Evolutionary conservation across 2,797 vertebrate genomes (phyloP), one percentile per base, ranked within the genome.

Genomic region (Enteromius argenteus): DNA sequence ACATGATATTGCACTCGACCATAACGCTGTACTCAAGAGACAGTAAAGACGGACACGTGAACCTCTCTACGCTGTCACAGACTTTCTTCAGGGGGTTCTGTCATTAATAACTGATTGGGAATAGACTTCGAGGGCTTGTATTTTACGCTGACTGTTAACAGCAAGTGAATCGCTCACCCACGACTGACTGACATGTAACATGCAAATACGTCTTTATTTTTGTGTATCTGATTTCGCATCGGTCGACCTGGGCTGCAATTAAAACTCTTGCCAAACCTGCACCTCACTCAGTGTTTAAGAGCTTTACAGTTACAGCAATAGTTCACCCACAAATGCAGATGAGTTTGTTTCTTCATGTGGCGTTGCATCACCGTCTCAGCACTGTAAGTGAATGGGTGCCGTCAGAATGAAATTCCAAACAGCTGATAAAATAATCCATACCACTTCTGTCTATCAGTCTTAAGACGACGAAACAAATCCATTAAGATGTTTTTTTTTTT

Each of bases 141-240:
- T 79, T 79, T 66, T 42, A 80, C 78, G 15, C 66, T 58, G 86
- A 83, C 86, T 86, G 81, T 87, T 80, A 87, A 84, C 79, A 62
- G 21, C 46, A 58, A 51, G 64, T 23, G 21, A 74, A 58, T 60
- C 44, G 42, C 80, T 67, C 75, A 67, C 64, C 66, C 58, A 6
- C 32, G 72, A 80, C 80, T 19, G 83, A 85, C 80, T 53, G 74
- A 49, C 30, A 37, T 81, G 72, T 51, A 79, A 75, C 30, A 42
- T 73, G 64, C 44, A 76, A 15, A 35, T n/a, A n/a, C 19, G 17
- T 37, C 69, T 44, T 49, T 56, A 81, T 60, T 66, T 64, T 80
- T 81, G 27, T 72, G 44, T n/a, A 23, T 68, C n/a, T 71, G 80
- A 23, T 77, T 72, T 23, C 23, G 32, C 37, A 17, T 67, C 35